Evolutionary conservation across 2,797 vertebrate species (phyloP), one percentile per base, ranked within the genome.

Genomic region (Ciconia nigra): DNA sequence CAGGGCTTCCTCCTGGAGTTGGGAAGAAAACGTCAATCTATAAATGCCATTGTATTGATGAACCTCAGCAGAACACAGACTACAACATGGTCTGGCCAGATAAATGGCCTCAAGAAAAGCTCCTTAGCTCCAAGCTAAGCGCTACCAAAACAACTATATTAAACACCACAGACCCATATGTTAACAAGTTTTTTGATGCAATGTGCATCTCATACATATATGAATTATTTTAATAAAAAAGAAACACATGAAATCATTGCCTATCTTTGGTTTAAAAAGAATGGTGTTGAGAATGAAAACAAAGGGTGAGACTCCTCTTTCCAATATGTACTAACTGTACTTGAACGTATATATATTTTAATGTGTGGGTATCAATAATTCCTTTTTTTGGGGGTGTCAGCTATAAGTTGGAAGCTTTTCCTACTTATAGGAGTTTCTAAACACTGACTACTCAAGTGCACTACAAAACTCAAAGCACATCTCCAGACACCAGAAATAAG

Each of bases 1-100:
- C 61, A 99, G 96, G 67, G 99, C 99, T 97, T 99, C 99, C 96
- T 99, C 99, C 99, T 99, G 52, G 76, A 93, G 72, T 67, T 71
- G 72, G 81, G 83, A 94, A 93, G 37, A 93, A 81, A 93, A 72
- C 2, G 19, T 49, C 69, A 65, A 54, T 26, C 62, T 79, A 19
- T 94, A 90, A 90, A 57, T 35, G 62, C 42, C 41, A 24, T 37
- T 49, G 76, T 44, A 96, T 21, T 57, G 41, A 88, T 28, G 25
- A 74, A 57, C 15, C 3, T 6, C 77, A 93, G 73, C 58, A 96
- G 65, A 86, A 96, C 98, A 99, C 98, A 99, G 98, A 89, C 61
- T 76, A 97, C 67, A 94, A 85, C 47, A 86, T 1, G 16, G 52
- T 85, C 71, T 93, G 87, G 69, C 52, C 87, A 94, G 49, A 67